These are phyloP conservation scores for Heliconius hermathena DNA, from an alignment of 1,140 invertebrate species.

Conservation along the genomic window DNA sequence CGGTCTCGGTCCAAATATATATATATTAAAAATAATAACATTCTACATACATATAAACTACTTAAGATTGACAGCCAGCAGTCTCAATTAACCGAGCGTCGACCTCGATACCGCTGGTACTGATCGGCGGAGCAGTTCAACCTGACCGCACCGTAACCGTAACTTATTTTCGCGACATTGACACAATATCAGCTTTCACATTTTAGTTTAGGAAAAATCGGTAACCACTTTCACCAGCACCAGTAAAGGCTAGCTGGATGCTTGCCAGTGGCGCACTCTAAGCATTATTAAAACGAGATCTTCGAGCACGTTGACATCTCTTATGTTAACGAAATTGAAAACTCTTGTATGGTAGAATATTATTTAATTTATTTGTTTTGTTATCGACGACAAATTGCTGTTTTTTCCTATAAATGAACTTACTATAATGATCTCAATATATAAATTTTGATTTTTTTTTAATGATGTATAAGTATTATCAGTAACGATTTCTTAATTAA, in stretches of 20 bases:
- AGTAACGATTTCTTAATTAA: too few relatives aligned
- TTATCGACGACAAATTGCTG: neutral
- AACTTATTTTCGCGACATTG: slow-evolving; percentile 20
- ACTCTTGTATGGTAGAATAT: neutral
- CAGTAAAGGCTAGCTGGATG: slow-evolving; percentile 20
- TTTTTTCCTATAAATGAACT: too few relatives aligned
- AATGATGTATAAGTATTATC: too few relatives aligned
- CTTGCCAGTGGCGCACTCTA: slow-evolving; percentile 21
- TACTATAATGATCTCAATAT: too few relatives aligned
- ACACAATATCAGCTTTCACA: slow-evolving; percentile 25
- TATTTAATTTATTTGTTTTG: neutral
- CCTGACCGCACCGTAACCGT: neutral
- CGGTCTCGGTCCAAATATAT: neutral
- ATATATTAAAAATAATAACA: too few relatives aligned
- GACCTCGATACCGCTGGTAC: slow-evolving; percentile 23
- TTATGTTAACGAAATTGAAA: slow-evolving; percentile 23
- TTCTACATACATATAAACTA: neutral
- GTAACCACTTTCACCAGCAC: slow-evolving; percentile 30
- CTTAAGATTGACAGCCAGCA: slow-evolving; percentile 27
- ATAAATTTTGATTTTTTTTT: too few relatives aligned
- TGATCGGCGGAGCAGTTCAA: slow-evolving; percentile 11
- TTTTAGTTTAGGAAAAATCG: slow-evolving; percentile 30
- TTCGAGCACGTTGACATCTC: slow-evolving; percentile 11
- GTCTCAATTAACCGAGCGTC: slow-evolving; percentile 24
- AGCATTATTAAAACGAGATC: slow-evolving; percentile 26